These are phyloP conservation scores for Melanargia galathea DNA, from an alignment of 2,888 invertebrate species.

Conservation along the genomic window DNA sequence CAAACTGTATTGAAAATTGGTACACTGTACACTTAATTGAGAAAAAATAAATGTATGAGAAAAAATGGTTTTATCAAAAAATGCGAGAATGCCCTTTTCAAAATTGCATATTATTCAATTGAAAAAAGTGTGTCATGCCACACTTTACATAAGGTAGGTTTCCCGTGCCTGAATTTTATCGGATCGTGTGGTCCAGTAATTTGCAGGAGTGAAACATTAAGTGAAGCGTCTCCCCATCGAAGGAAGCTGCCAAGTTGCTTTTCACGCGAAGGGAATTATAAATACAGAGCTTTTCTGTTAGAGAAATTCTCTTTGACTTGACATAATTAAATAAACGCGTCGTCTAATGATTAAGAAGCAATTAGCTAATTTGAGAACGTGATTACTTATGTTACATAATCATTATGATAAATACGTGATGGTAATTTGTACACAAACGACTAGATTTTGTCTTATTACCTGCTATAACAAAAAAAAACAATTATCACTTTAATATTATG, in stretches of 20 bases:
- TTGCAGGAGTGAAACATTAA: background rate
- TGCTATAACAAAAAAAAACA: background rate
- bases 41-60: too few relatives aligned
- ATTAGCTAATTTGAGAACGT: constrained; percentile 16
- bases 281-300: constrained; percentile 17
- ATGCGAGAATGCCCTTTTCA: too few relatives aligned
- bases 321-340: constrained; percentile 14
- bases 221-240: background rate
- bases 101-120: too few relatives aligned
- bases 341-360: constrained; percentile 11
- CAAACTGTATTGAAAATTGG: too few relatives aligned
- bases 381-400: constrained; percentile 2
- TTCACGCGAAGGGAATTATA: constrained; percentile 21
- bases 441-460: background rate
- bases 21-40: too few relatives aligned
- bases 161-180: background rate
- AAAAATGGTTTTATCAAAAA: too few relatives aligned
- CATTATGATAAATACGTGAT: background rate
- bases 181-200: background rate
- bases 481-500: too few relatives aligned
- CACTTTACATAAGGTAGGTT: too few relatives aligned
- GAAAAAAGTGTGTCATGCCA: too few relatives aligned
- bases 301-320: constrained; percentile 6
- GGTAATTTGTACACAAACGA: background rate
- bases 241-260: background rate